These are phyloP conservation scores for Apeira syringaria DNA, from an alignment of 2,888 invertebrate species.

Conservation along the genomic window DNA sequence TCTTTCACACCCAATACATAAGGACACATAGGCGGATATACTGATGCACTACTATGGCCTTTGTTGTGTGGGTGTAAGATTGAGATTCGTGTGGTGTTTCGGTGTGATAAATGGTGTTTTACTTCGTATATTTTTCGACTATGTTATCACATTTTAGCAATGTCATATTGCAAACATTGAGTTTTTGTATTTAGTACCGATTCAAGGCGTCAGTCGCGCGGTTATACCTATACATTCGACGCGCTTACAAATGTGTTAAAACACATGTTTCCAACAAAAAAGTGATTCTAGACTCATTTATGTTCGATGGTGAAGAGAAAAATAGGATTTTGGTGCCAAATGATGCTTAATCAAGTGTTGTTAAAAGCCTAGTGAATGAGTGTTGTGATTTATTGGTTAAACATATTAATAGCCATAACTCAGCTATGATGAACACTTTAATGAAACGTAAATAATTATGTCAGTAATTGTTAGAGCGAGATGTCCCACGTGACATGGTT, in stretches of 20 bases:
- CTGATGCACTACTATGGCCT: constrained; percentile 30
- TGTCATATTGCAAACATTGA: constrained; percentile 72
- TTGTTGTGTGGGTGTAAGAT: constrained; percentile 28
- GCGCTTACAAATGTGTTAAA: background rate
- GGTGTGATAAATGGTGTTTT: constrained; percentile 21
- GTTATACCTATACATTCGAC: constrained; percentile 18
- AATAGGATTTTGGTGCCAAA: background rate
- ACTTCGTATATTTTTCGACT: constrained; percentile 37
- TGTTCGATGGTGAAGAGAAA: background rate
- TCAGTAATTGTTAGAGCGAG: background rate
- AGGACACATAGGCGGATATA: constrained; percentile 35
- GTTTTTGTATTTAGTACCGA: constrained; percentile 50
- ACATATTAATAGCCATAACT: background rate
- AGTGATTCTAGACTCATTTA: background rate
- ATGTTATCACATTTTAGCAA: constrained; percentile 77
- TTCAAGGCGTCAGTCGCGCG: constrained; percentile 31
- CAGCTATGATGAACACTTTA: background rate
- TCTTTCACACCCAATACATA: constrained; percentile 41
- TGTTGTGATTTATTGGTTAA: constrained; percentile 1
- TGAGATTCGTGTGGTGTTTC: constrained; percentile 30
- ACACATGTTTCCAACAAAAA: constrained; percentile 9
- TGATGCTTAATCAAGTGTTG: background rate
- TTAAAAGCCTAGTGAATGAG: constrained; percentile 1
- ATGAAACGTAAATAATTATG: background rate
- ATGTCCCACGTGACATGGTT: background rate